Evolutionary conservation across 2,113 vertebrate genomes (phyloP).

Genomic region (Gopherus flavomarginatus): DNA sequence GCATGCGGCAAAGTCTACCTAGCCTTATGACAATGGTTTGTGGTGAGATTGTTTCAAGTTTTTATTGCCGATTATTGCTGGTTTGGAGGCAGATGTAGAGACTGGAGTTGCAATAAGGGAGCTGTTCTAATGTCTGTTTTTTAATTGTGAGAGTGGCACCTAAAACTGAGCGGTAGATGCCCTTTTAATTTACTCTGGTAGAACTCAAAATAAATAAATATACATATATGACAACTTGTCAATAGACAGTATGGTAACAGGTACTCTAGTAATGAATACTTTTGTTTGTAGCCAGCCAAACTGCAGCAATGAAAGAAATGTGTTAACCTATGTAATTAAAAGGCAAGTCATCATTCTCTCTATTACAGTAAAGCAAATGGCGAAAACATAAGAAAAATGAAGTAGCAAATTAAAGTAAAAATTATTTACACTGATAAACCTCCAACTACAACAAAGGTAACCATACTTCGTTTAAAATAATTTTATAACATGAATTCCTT

Average conservation of each 20-base stretch:
- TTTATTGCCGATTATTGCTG: neutral
- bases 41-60: neutral
- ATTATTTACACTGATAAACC: neutral
- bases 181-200: neutral
- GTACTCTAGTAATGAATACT: neutral
- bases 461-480: neutral
- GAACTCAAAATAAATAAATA: neutral
- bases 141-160: neutral
- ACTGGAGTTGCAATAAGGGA: neutral
- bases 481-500: neutral
- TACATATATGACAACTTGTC: neutral
- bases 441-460: neutral
- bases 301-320: neutral
- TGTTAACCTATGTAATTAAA: neutral
- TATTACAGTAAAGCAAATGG: neutral
- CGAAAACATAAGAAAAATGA: neutral
- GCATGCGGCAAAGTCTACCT: neutral
- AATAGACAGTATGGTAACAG: neutral
- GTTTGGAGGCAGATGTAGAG: neutral
- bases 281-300: neutral
- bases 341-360: neutral
- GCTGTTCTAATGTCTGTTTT: neutral
- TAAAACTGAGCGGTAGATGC: neutral
- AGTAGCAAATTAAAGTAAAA: neutral
- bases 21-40: neutral